Evolutionary conservation across 2,888 invertebrate species (phyloP).

Genomic region (Ochropleura plecta): DNA sequence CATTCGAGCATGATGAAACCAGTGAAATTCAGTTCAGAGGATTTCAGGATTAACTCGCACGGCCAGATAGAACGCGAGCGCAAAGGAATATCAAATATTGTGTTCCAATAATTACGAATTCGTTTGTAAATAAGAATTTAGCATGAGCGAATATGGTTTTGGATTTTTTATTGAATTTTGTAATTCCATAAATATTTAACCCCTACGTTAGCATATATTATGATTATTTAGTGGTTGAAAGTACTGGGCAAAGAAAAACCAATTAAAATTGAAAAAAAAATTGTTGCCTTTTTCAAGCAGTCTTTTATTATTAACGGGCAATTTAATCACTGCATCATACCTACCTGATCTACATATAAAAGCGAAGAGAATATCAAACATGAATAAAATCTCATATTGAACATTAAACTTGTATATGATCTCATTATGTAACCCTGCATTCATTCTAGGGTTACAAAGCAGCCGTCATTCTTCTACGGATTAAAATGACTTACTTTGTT

Average conservation of each 20-base stretch:
- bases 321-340: constrained; percentile 55
- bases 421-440: constrained; percentile 77
- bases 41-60: constrained; percentile 49
- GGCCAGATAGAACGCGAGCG: constrained; percentile 13
- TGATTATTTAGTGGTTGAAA: background rate
- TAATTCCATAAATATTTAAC: background rate
- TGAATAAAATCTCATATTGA: constrained; percentile 58
- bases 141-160: background rate
- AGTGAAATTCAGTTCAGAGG: constrained; percentile 43
- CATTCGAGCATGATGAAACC: constrained; percentile 42
- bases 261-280: background rate
- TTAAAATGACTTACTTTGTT: constrained; percentile 84
- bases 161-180: background rate
- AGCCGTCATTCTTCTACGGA: constrained; percentile 78
- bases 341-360: constrained; percentile 42
- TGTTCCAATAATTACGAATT: constrained; percentile 26
- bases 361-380: constrained; percentile 42
- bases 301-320: background rate
- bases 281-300: background rate
- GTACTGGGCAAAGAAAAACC: background rate
- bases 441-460: constrained; percentile 77
- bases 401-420: constrained; percentile 64
- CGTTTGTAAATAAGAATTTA: constrained; percentile 4
- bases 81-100: constrained; percentile 30
- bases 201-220: background rate